These are phyloP conservation scores for Tipula vernalis DNA, from an alignment of 2,888 invertebrate genomes.

Conservation along the genomic window DNA sequence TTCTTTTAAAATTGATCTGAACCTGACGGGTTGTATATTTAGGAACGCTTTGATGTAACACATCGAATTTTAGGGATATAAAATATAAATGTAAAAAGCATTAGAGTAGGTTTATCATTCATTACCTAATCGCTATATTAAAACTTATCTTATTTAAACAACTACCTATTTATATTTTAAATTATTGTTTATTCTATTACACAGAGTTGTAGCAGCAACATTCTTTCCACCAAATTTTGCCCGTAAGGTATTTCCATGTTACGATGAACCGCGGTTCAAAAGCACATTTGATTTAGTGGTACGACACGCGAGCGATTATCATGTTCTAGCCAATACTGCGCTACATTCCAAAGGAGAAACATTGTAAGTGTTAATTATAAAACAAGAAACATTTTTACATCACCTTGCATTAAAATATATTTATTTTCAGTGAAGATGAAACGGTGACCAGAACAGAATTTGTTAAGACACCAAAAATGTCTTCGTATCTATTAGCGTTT, in stretches of 20 bases:
- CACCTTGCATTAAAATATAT: neutral
- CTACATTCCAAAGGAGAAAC: neutral
- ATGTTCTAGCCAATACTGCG: slow-evolving; percentile 24
- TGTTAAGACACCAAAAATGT: slow-evolving; percentile 45
- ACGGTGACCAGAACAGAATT: slow-evolving; percentile 23
- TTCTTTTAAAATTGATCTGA: too few species aligned
- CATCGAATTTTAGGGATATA: too few species aligned
- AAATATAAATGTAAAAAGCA: too few species aligned
- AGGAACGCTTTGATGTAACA: too few species aligned
- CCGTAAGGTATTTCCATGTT: slow-evolving; percentile 53
- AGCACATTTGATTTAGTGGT: slow-evolving; percentile 46
- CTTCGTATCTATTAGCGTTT: slow-evolving; percentile 61
- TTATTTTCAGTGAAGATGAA: neutral
- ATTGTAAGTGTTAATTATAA: neutral
- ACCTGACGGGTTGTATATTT: too few species aligned
- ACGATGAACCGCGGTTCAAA: slow-evolving; percentile 52
- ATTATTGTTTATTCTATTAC: too few species aligned
- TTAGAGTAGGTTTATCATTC: too few species aligned
- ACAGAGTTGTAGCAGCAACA: slow-evolving; percentile 43
- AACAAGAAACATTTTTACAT: neutral
- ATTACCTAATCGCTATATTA: too few species aligned
- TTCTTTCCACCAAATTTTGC: slow-evolving; percentile 48
- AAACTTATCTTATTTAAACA: too few species aligned
- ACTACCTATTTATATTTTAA: too few species aligned
- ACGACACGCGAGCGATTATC: slow-evolving; percentile 31